Conservation (phyloP, 2,797 vertebrate genomes). For the Odontamblyopus rebecca region DNA sequence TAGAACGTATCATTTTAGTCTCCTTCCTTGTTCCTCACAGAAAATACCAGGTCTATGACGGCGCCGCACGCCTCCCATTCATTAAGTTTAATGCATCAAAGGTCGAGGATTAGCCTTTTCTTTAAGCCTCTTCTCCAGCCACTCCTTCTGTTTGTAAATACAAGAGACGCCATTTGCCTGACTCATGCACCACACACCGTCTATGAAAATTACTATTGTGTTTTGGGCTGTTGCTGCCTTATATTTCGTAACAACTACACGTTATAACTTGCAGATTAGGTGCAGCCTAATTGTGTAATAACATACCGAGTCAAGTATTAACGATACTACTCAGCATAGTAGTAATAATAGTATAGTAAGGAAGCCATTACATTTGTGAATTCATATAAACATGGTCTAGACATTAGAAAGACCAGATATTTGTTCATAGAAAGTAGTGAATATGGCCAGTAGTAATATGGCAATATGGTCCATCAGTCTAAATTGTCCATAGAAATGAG, state of each 20-base stretch:
- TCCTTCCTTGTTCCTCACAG: neutral
- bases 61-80: constrained; percentile 22
- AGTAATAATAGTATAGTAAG: neutral
- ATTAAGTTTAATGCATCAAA: constrained; percentile 47
- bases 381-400: too few relatives aligned
- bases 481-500: too few relatives aligned
- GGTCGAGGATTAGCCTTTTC: constrained; percentile 52
- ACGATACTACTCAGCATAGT: neutral
- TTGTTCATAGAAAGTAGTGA: too few relatives aligned
- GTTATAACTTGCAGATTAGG: neutral
- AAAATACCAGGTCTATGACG: neutral
- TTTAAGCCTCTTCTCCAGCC: constrained; percentile 55
- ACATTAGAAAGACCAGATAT: neutral
- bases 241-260: neutral
- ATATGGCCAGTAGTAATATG: neutral
- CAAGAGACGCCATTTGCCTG: constrained; percentile 4
- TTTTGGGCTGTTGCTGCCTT: neutral
- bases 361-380: neutral
- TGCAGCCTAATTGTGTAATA: neutral
- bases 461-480: too few relatives aligned
- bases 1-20: neutral
- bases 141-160: constrained; percentile 24
- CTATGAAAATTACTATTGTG: neutral
- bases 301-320: neutral
- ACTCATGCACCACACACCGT: neutral